Evolutionary conservation across 2,113 vertebrate genomes (phyloP), one percentile per base, ranked within the genome.

Genomic region (Numenius arquata): DNA sequence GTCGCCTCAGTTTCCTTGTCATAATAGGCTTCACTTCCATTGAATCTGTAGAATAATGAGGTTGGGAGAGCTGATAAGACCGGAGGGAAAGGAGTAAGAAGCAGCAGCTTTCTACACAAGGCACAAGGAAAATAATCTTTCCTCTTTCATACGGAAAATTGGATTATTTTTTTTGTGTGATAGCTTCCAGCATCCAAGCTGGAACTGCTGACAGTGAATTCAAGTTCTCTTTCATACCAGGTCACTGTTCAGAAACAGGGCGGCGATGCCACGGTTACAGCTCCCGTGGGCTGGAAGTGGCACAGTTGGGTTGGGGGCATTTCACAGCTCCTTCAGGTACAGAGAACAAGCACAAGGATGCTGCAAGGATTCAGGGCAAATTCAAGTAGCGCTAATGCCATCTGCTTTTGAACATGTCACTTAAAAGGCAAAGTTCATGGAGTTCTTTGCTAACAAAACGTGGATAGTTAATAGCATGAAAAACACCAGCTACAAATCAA

Each of bases 11-110:
- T 86, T 99, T 99, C 56, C 99, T 98, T 8, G 99, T 99, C 99
- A 99, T 99, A 95, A 99, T 99, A 2, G 99, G 99, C 90, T 99
- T 99, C 85, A 99, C 99, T 89, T 99, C 99, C 99, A 99, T 99
- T 19, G 99, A 99, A 98, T 99, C 99, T 99, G 96, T 7, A 29
- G 47, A 92, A 82, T 36, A 96, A 97, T 7, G 41, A 59, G 96
- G 96, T 58, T 50, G 71, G 67, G 52, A 85, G 34, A 83, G 72
- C 55, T 83, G 52, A 40, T 94, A 90, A 97, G 94, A n/a, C 80
- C 70, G 48, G 34, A 73, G 27, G 65, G 14, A 89, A 81, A 87
- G 29, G n/a, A 73, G 14, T 8, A 67, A 70, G 26, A 40, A 95
- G 77, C 56, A 95, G 66, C 77, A 89, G 59, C 48, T 92, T 95